phyloP scores from a whole-genome alignment of 2,113 vertebrate species.

The Guaruba guarouba region DNA sequence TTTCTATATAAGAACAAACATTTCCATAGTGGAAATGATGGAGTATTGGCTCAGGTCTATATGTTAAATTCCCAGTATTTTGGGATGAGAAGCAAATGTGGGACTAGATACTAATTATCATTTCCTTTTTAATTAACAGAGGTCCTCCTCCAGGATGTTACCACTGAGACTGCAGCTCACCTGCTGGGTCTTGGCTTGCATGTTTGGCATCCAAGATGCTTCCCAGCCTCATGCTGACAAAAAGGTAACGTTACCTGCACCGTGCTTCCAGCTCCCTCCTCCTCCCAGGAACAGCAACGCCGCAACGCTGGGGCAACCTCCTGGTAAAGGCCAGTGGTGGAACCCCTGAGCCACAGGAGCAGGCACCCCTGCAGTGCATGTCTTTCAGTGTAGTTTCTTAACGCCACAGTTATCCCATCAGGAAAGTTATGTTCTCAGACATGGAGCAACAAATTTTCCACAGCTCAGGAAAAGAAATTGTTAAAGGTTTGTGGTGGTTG shows the following conservation, averaged over 20 bases:
- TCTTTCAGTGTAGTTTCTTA: background rate
- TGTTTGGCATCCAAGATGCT: background rate
- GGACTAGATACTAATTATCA: background rate
- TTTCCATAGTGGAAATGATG: background rate
- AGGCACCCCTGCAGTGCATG: background rate
- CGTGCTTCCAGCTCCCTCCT: background rate
- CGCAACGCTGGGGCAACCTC: background rate
- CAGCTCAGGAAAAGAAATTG: background rate
- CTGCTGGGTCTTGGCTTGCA: background rate
- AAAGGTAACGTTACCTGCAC: background rate
- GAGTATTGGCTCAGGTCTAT: background rate
- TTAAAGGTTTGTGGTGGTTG: background rate
- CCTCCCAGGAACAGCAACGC: background rate
- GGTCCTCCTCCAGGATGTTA: slow-evolving; percentile 36
- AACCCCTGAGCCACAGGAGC: accelerated
- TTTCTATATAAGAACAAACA: background rate
- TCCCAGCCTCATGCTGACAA: background rate
- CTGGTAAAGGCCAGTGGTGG: background rate
- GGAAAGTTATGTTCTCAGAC: background rate
- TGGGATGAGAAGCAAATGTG: background rate
- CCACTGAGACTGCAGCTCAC: background rate
- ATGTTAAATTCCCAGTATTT: background rate
- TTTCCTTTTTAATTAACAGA: slow-evolving; percentile 56
- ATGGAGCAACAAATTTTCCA: background rate
- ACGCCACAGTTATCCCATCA: background rate